Evolutionary conservation across 2,797 vertebrate genomes (phyloP).

Genomic region (Sciurus vulgaris): DNA sequence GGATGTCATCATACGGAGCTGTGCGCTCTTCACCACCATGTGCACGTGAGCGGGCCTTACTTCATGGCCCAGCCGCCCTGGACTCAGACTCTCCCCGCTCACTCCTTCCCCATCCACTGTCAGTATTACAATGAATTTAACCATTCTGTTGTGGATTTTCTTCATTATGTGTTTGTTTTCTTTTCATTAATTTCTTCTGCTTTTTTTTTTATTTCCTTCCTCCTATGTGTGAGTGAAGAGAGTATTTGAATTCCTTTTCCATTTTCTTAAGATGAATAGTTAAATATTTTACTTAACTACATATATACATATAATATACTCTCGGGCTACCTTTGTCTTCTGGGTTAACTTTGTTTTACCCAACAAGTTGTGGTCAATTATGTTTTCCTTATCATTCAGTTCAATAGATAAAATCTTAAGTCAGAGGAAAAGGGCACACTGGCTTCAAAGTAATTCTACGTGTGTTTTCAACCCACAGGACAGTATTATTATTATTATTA

Average conservation of each 20-base stretch:
- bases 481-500: neutral
- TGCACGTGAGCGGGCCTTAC: neutral
- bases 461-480: neutral
- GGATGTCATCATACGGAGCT: neutral
- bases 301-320: neutral
- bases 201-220: neutral
- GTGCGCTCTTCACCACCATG: neutral
- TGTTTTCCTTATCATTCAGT: neutral
- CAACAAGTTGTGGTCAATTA: neutral
- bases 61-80: neutral
- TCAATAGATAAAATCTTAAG: neutral
- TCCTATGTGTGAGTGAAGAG: neutral
- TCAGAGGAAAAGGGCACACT: neutral
- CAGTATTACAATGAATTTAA: neutral
- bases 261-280: neutral
- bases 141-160: neutral
- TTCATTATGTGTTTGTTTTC: neutral
- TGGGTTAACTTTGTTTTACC: neutral
- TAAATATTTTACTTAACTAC: neutral
- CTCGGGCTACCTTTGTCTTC: neutral
- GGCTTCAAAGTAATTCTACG: neutral
- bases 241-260: neutral
- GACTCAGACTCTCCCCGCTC: neutral
- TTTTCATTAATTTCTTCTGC: neutral
- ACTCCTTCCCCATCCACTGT: fast-evolving